Evolutionary conservation across 2,113 vertebrate genomes (phyloP).

Genomic region (Siniperca knerii): DNA sequence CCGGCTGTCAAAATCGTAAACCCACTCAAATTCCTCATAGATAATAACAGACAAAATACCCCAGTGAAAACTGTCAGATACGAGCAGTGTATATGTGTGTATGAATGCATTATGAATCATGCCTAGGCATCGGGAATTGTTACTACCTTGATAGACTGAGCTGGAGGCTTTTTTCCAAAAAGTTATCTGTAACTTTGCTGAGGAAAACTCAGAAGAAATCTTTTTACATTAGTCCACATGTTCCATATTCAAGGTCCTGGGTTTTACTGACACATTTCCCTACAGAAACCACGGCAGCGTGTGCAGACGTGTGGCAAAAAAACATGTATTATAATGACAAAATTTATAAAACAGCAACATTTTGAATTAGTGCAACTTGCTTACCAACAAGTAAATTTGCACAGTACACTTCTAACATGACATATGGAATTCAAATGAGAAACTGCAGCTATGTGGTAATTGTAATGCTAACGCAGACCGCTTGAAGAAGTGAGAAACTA

Average conservation of each 20-base stretch:
- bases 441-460: too few species aligned
- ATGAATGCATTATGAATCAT: slow-evolving; percentile 1
- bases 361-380: too few species aligned
- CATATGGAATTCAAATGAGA: too few species aligned
- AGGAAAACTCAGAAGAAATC: neutral
- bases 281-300: neutral
- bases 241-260: neutral
- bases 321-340: too few species aligned
- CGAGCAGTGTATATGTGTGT: neutral
- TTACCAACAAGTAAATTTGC: too few species aligned
- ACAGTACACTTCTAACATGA: too few species aligned
- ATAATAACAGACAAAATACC: slow-evolving; percentile 35
- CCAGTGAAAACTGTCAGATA: slow-evolving; percentile 23
- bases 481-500: too few species aligned
- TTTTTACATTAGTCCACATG: too few species aligned
- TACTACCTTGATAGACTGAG: slow-evolving; percentile 6
- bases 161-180: neutral
- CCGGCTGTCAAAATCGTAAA: slow-evolving; percentile 40
- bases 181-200: slow-evolving; percentile 6
- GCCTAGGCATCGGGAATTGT: neutral
- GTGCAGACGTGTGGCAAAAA: too few species aligned
- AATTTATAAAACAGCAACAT: too few species aligned
- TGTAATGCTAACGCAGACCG: too few species aligned
- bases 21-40: slow-evolving; percentile 21
- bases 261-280: neutral